Conservation (phyloP, 2,113 vertebrate genomes). For the Montifringilla adamsi region DNA sequence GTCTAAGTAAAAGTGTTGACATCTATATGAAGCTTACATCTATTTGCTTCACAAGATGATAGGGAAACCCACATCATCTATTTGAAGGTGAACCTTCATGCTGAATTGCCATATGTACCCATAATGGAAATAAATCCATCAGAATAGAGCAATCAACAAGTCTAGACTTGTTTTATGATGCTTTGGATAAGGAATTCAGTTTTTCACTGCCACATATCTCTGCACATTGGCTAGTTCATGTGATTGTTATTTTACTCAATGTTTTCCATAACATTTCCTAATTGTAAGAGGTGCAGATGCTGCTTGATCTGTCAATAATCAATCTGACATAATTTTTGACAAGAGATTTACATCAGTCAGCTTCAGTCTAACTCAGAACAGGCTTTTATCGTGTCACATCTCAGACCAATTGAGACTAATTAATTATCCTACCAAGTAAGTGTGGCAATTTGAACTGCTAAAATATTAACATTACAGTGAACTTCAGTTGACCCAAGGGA, state of each 20-base stretch:
- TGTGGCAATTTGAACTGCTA: neutral
- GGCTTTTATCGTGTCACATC: neutral
- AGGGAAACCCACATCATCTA: neutral
- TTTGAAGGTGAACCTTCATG: neutral
- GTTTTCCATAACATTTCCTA: neutral
- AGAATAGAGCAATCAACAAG: neutral
- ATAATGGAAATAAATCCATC: neutral
- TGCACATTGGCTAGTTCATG: neutral
- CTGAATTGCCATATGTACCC: neutral
- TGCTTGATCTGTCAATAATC: neutral
- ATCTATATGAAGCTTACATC: neutral
- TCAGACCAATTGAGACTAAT: neutral
- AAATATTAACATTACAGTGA: neutral
- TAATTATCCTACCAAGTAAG: neutral
- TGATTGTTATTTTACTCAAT: neutral
- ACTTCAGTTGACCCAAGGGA: neutral
- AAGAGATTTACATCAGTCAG: neutral
- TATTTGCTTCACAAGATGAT: neutral
- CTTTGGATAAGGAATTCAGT: neutral
- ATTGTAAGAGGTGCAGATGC: neutral
- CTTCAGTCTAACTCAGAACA: neutral
- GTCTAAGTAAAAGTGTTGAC: neutral
- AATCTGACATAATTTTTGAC: neutral
- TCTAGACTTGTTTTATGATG: neutral
- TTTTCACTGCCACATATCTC: neutral